phyloP scores from a whole-genome alignment of 2,888 invertebrate genomes.

The Sussaba pulchella region DNA sequence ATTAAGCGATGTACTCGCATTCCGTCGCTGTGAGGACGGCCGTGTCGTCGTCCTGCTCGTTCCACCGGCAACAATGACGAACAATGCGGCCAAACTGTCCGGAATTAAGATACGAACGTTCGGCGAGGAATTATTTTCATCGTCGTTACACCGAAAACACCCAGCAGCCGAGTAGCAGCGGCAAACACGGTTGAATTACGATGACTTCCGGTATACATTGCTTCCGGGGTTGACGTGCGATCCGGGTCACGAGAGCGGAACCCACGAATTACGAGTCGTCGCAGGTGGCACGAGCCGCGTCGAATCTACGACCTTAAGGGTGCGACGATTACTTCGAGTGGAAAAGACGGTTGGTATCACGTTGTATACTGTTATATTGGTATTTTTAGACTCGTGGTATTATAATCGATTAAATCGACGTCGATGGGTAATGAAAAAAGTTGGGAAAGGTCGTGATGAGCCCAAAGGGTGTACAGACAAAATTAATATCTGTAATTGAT shows the following conservation, averaged over 20 bases:
- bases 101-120: constrained; percentile 51
- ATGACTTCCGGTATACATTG: constrained; percentile 68
- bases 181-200: constrained; percentile 68
- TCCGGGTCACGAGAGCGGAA: constrained; percentile 56
- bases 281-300: constrained; percentile 40
- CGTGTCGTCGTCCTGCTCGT: constrained; percentile 9
- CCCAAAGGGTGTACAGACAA: no score
- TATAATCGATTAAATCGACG: no score
- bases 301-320: constrained; percentile 19
- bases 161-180: constrained; percentile 28
- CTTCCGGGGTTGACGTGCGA: constrained; percentile 68
- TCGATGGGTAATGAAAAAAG: no score
- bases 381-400: no score
- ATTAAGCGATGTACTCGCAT: no score
- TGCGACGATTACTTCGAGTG: constrained; percentile 37
- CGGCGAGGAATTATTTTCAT: constrained; percentile 45
- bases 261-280: constrained; percentile 50
- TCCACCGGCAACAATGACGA: constrained; percentile 44
- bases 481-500: no score
- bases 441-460: no score
- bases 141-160: constrained; percentile 10
- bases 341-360: neutral
- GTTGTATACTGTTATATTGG: neutral
- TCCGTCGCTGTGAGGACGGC: no score
- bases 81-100: constrained; percentile 56